Conservation (phyloP, 37 sponge, comb jelly and placozoan genomes). For the Cladorhizidae sp. region DNA sequence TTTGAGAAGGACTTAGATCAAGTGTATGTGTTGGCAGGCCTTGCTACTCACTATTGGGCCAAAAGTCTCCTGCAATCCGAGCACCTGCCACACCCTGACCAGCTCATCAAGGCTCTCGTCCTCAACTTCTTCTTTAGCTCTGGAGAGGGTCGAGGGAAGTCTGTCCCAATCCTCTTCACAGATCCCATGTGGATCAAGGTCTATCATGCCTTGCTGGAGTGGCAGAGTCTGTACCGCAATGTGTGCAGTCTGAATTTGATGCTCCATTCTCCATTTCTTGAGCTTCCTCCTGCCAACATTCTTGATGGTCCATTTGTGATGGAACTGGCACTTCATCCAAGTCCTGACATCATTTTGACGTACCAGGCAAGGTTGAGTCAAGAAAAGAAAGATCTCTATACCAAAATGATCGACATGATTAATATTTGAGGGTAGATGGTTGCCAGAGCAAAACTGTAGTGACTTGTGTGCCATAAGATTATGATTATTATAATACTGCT, state of each 20-base stretch:
- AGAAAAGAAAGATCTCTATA: neutral
- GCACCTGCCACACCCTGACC: neutral
- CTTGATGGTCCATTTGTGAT: slow-evolving; percentile 3
- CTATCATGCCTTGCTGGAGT: slow-evolving; percentile 6
- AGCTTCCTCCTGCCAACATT: neutral
- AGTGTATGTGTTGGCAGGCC: neutral
- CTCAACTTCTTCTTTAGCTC: neutral
- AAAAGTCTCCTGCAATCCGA: neutral
- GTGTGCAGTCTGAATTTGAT: neutral
- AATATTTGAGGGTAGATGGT: neutral
- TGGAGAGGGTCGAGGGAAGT: neutral
- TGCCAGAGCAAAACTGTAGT: too few species aligned
- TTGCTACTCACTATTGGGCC: slow-evolving; percentile 2
- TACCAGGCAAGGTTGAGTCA: neutral
- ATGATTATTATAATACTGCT: too few species aligned
- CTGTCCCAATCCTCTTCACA: neutral
- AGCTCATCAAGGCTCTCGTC: slow-evolving; percentile 2
- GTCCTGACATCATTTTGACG: neutral
- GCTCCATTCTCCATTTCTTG: neutral
- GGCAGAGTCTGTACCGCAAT: slow-evolving; percentile 7
- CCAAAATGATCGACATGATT: neutral
- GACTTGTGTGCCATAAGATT: too few species aligned
- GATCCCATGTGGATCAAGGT: slow-evolving; percentile 15
- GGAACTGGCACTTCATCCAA: neutral
- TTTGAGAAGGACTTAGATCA: neutral